Conservation (phyloP, 2,888 invertebrate genomes). For the Protophormia terraenovae region DNA sequence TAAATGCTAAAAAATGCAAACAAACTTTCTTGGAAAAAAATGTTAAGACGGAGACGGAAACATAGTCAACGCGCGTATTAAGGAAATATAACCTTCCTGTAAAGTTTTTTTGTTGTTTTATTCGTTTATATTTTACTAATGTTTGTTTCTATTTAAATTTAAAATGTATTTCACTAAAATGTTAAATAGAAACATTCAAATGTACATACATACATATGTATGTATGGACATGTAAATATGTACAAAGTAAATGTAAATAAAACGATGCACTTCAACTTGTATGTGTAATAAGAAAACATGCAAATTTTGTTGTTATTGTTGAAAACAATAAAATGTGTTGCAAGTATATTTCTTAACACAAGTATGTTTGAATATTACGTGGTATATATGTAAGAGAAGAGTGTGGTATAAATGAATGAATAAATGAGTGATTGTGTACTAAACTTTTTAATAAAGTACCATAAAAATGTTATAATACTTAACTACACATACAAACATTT, state of each 20-base stretch:
- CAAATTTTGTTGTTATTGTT: slow-evolving; percentile 39
- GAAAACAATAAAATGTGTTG: slow-evolving; percentile 43
- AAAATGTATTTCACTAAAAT: slow-evolving; percentile 44
- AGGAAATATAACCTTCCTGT: slow-evolving; percentile 72
- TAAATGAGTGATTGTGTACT: slow-evolving; percentile 41
- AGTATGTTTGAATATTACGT: background rate
- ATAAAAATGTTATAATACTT: slow-evolving; percentile 52
- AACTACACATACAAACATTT: too few relatives aligned
- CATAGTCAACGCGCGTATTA: slow-evolving; percentile 67
- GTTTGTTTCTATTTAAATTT: slow-evolving; percentile 41
- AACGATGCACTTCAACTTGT: slow-evolving; percentile 55
- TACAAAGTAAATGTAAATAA: background rate
- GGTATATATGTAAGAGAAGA: background rate
- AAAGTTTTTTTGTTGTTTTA: slow-evolving; percentile 41
- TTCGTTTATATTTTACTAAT: slow-evolving; percentile 8
- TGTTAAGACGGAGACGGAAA: slow-evolving; percentile 57
- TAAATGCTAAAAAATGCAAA: background rate
- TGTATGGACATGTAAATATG: too few relatives aligned
- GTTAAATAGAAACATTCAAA: background rate
- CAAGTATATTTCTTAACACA: slow-evolving; percentile 9
- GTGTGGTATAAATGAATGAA: background rate
- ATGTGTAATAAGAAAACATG: slow-evolving; percentile 35
- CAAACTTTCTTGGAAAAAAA: background rate
- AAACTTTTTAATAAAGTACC: slow-evolving; percentile 63
- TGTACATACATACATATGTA: background rate